These are phyloP conservation scores for Eristalis arbustorum DNA, from an alignment of 2,888 invertebrate species.

Conservation along the genomic window DNA sequence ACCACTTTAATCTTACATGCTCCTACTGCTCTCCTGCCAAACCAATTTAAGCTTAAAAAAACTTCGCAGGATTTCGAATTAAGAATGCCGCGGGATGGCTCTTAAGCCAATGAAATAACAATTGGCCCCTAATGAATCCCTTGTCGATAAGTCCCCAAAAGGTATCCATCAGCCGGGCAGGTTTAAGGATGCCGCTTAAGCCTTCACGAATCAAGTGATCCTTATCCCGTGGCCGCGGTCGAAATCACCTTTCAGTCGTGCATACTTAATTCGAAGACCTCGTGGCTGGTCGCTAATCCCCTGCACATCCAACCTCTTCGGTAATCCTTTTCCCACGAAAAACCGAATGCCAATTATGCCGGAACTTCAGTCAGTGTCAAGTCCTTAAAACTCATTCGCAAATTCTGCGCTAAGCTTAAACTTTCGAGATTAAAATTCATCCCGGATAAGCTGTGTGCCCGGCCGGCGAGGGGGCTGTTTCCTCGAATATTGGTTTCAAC, in stretches of 20 bases:
- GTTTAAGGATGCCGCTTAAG: background rate
- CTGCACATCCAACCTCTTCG: background rate
- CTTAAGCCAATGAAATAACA: too few relatives aligned
- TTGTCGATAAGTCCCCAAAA: too few relatives aligned
- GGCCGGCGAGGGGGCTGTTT: background rate
- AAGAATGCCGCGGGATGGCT: too few relatives aligned
- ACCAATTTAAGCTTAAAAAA: too few relatives aligned
- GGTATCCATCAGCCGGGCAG: background rate
- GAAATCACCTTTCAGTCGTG: background rate
- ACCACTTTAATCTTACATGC: too few relatives aligned
- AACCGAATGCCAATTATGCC: background rate
- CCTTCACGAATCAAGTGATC: background rate
- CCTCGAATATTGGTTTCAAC: background rate
- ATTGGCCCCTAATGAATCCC: too few relatives aligned
- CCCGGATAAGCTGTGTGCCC: background rate
- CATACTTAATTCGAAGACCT: background rate
- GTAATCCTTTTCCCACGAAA: background rate
- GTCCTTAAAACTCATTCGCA: background rate
- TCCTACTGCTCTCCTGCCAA: too few relatives aligned
- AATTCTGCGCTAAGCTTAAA: background rate
- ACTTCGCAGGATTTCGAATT: too few relatives aligned
- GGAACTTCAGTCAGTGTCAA: background rate
- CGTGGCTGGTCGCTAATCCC: background rate
- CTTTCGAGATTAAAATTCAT: background rate
- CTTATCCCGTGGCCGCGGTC: background rate